Base-by-base conservation (phyloP, 2,888 invertebrate genomes). In the Oscheius sp. region DNA sequence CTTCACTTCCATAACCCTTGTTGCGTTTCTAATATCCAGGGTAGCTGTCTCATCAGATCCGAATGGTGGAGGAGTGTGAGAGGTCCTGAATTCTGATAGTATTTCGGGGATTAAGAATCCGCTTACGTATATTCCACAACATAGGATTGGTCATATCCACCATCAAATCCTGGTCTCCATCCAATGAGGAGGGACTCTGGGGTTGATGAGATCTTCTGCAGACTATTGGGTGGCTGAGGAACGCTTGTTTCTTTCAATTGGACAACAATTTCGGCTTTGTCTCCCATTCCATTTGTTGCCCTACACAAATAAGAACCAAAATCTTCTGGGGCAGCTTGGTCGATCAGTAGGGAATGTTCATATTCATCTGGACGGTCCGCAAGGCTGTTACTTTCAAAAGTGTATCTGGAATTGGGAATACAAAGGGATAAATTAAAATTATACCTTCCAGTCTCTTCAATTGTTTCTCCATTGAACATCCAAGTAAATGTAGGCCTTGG, bases 281-380 rank as follows among this genome's bases (percentile, higher is more conserved):
- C 82, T 5, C 94, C 95, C 35, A 95, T 93, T 35, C 91, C 92
- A 89, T 96, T 96, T 80, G 92, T 91, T 59, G 95, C 91, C 76
- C 92, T 91, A 87, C 95, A 96, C 29, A 92, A 92, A 89, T 96
- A 96, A 85, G 93, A 92, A 66, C 95, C 96, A 89, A 93, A 93
- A 89, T 96, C 95, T 0, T 71, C 53, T 23, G 78, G 73, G 52
- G 75, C 69, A 0, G 77, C 73, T 52, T 76, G 74, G 52, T 76
- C 75, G 27, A 81, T 78, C 56, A 72, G 72, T 0, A 77, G 59
- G n/a, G 74, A 27, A 66, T 81, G 66, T 59, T 85, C 84, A 64
- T 80, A 84, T 55, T 85, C 83, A 61, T 87, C 86, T 6, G 82
- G 78, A n/a, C 70, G 69, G 16, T 75, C 66, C 1, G 29, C 27